These are phyloP conservation scores for Radopholus similis DNA, from an alignment of 1,140 invertebrate species.

Conservation along the genomic window DNA sequence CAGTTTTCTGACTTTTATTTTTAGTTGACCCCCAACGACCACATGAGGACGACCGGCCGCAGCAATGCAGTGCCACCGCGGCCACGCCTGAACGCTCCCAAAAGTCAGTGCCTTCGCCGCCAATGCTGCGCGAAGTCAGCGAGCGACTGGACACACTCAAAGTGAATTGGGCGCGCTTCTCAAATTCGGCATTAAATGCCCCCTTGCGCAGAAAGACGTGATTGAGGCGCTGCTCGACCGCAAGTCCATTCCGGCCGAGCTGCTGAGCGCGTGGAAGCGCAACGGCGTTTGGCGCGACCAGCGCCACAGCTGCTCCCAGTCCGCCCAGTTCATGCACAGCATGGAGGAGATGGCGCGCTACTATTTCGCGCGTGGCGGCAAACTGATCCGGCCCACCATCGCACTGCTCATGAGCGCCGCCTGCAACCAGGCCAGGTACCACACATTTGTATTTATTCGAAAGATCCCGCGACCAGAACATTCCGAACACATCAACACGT, in stretches of 20 bases:
- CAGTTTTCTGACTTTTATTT: no score
- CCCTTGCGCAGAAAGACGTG: conserved; percentile 15
- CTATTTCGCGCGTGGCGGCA: conserved; percentile 55
- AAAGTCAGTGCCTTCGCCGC: no score
- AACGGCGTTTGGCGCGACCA: not conserved
- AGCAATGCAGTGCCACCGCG: no score
- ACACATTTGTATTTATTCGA: no score
- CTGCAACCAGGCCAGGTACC: conserved; percentile 45
- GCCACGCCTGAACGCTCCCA: no score
- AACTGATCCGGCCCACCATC: conserved; percentile 53
- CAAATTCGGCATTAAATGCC: not conserved
- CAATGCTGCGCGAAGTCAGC: not conserved
- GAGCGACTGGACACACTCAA: not conserved
- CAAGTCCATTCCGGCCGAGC: not conserved
- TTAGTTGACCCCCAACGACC: no score
- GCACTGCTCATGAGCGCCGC: conserved; percentile 52
- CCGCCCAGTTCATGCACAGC: conserved; percentile 32
- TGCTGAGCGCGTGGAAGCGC: not conserved
- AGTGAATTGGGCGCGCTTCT: not conserved
- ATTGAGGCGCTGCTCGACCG: conserved; percentile 20
- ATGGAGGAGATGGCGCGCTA: conserved; percentile 55
- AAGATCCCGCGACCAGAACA: no score
- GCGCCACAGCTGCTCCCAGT: conserved; percentile 10
- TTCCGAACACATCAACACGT: no score
- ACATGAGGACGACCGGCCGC: no score